Base-by-base conservation (phyloP, 2,113 vertebrate genomes). In the Triplophysa siluroides region DNA sequence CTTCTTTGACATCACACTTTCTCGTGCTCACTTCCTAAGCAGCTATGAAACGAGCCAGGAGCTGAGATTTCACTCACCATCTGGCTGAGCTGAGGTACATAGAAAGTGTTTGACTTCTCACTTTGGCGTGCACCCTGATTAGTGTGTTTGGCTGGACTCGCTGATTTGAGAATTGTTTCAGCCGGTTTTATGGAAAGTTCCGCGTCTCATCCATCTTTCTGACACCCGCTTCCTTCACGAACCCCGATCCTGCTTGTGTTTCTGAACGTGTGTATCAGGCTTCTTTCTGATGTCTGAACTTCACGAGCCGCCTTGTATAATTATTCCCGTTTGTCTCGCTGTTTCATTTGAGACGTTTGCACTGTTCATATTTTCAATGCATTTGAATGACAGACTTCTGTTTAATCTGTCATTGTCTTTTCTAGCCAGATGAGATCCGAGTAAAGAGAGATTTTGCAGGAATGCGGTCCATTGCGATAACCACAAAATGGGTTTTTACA, bases 1-100 rank as follows among this genome's bases (percentile, higher is more conserved):
- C 87, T 81, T 58, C 23, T 43, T 72, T 77, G 56, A 24, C 41
- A 66, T 50, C n/a, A 19, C 33, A 23, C 2, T 54, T 41, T 38
- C 52, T 47, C 60, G n/a, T 45, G 4, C 61, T 68, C 8, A 21
- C 71, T 47, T 69, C 24, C 84, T 90, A 88, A 91, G 86, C 76
- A 89, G 85, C 79, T 83, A 86, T 85, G 80, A 89, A 88, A 89
- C 87, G 86, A 84, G 84, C 58, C 85, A 81, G 84, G 74, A 80
- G 84, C 78, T 84, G 88, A 88, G 80, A 80, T 88, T 91, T 88
- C 85, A 84, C 81, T 87, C 79, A 84, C 90, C 89, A 87, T 93
- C 90, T 92, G 89, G 72, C 70, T 78, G 43, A 75, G 72, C 70
- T 78, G 43, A 75, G 67, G 11, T 83, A 81, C 82, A 85, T 85